A percentile compares a stretch with the other conserved stretches of the same genome.
Evolutionary conservation across 2,888 invertebrate genomes (phyloP).

Genomic region (Villa cingulata): DNA sequence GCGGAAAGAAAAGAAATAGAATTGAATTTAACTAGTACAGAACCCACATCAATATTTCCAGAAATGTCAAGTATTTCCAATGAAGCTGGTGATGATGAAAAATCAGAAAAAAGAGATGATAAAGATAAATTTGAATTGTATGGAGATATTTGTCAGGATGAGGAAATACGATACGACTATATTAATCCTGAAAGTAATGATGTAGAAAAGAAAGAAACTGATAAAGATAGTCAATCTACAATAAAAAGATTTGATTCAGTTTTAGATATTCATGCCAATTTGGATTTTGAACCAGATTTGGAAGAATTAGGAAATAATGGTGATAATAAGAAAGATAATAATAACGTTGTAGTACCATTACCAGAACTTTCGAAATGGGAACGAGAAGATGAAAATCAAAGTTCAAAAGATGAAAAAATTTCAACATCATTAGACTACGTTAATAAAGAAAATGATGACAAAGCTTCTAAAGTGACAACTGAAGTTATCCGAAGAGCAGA

Average conservation of each 20-base stretch:
- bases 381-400: conserved; percentile 49
- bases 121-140: conserved; percentile 18
- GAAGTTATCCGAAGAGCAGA: conserved; percentile 84
- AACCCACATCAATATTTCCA: neutral
- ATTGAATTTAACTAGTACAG: neutral
- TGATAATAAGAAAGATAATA: conserved; percentile 8
- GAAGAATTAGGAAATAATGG: conserved; percentile 16
- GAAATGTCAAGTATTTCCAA: neutral
- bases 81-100: neutral
- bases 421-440: conserved; percentile 15
- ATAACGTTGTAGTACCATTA: conserved; percentile 46
- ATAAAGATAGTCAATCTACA: conserved; percentile 9
- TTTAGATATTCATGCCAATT: conserved; percentile 22
- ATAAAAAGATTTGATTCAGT: conserved; percentile 24
- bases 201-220: neutral
- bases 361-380: conserved; percentile 86
- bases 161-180: conserved; percentile 12
- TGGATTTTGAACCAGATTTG: conserved; percentile 26
- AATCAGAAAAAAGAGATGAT: conserved; percentile 10
- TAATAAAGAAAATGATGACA: conserved; percentile 39
- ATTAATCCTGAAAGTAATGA: neutral
- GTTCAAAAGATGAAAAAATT: conserved; percentile 34
- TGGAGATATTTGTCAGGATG: conserved; percentile 14
- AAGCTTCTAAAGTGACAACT: conserved; percentile 59
- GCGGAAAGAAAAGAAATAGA: neutral